Base-by-base conservation (phyloP, 2,113 vertebrate species). In the Eurystomus gularis region DNA sequence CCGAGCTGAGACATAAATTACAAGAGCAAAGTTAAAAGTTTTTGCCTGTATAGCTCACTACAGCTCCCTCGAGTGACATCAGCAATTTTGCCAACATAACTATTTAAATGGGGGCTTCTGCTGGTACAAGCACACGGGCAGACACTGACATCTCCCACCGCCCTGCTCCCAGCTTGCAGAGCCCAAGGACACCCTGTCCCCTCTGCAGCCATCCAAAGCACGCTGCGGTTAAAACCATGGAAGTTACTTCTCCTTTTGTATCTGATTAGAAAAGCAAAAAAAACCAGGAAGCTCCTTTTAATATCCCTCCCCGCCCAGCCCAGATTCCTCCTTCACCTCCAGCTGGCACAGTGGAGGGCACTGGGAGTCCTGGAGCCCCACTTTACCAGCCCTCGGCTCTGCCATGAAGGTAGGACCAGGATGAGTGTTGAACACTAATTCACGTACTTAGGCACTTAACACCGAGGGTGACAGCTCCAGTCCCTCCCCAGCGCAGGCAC, bases 281-380 rank as follows among this genome's bases (percentile, higher is more conserved):
- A 6, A 48, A 48, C 11, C 5, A 11, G 39, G 7, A 2, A 29
- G 54, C 37, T 78, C 19, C 33, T 52, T 42, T 39, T 19, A 1
- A 40, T 24, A 51, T 51, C 57, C 24, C 49, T 28, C 10, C 28
- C 14, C 1, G 1, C 23, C 31, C 35, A 69, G 20, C 25, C 44
- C 58, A 60, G 20, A 29, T 35, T 35, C 33, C 62, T 90, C 54
- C 20, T 44, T 42, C 40, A 19, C 64, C 33, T 66, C 33, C 42
- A 16, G 62, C 28, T 10, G 26, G 29, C 24, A 18, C 1, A 1
- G 25, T 31, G 35, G 18, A 65, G 15, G 51, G 52, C 52, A 26
- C 0, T 2, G 26, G 24, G 29, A 33, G 13, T 4, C 23, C n/a
- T 2, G 3, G 19, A 46, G 40, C 28, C 13, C 2, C 12, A 6